Evolutionary conservation across 2,797 vertebrate species (phyloP).

Genomic region (Emys orbicularis): DNA sequence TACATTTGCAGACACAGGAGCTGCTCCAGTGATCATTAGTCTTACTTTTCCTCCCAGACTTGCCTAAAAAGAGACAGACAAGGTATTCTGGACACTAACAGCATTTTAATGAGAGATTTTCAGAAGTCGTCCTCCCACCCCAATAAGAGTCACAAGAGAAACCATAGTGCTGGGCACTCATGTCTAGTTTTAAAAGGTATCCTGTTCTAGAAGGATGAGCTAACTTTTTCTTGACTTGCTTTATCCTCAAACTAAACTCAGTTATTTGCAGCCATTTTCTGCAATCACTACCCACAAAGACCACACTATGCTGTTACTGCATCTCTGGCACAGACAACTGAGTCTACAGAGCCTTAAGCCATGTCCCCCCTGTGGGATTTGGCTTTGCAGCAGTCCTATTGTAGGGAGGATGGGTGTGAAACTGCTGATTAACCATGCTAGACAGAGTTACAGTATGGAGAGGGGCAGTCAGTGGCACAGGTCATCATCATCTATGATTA

Average conservation of each 20-base stretch:
- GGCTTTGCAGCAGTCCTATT: neutral
- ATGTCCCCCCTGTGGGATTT: neutral
- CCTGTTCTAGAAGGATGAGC: neutral
- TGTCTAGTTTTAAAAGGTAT: neutral
- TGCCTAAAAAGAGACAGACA: constrained; percentile 80
- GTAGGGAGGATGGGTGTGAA: neutral
- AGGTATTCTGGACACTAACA: constrained; percentile 54
- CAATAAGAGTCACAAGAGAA: neutral
- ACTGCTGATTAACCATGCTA: neutral
- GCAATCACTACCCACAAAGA: neutral
- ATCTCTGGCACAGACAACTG: neutral
- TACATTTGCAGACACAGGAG: constrained; percentile 93
- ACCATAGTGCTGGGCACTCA: neutral
- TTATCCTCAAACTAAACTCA: neutral
- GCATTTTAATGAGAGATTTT: constrained; percentile 35
- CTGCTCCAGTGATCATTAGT: constrained; percentile 95
- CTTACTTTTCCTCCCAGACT: constrained; percentile 93
- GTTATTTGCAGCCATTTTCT: neutral
- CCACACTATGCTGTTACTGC: neutral
- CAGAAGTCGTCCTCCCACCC: neutral
- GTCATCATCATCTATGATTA: neutral
- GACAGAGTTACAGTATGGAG: neutral
- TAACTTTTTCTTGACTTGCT: neutral
- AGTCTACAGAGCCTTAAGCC: neutral
- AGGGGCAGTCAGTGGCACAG: neutral